phyloP scores from a whole-genome alignment of 92 coral and sea anemone genomes.

The Phymanthus crucifer region DNA sequence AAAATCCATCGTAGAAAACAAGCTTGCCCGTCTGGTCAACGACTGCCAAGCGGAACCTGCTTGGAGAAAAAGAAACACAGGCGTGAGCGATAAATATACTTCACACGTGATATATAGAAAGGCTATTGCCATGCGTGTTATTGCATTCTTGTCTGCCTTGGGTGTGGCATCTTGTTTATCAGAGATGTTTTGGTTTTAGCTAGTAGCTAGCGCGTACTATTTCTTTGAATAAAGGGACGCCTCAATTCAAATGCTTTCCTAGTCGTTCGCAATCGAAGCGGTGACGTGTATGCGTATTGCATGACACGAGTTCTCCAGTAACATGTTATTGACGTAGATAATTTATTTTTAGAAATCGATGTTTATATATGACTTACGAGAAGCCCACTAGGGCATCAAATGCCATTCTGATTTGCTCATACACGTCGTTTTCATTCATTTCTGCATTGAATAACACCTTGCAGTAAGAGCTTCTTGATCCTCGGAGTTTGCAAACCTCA shows the following conservation, averaged over 20 bases:
- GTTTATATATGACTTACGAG: constrained; percentile 15
- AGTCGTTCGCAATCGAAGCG: too few relatives aligned
- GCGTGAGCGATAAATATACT: neutral
- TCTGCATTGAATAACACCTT: constrained; percentile 21
- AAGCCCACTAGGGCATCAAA: constrained; percentile 15
- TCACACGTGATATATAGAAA: too few relatives aligned
- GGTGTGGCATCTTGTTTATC: too few relatives aligned
- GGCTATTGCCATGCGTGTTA: too few relatives aligned
- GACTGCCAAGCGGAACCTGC: constrained; percentile 58
- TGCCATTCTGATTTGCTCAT: constrained; percentile 22
- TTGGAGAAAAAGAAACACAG: neutral
- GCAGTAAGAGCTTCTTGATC: constrained; percentile 9
- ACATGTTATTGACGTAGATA: too few relatives aligned
- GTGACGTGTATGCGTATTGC: too few relatives aligned
- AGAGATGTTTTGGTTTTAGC: neutral
- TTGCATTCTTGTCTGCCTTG: too few relatives aligned
- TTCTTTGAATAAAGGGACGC: neutral
- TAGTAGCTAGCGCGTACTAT: neutral
- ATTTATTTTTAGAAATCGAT: neutral
- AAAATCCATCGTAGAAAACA: constrained; percentile 52
- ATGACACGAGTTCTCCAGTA: too few relatives aligned
- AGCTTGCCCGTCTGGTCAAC: constrained; percentile 55
- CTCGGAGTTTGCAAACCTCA: constrained; percentile 36
- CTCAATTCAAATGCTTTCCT: too few relatives aligned
- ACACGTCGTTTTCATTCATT: constrained; percentile 41